Evolutionary conservation across 2,888 invertebrate species (phyloP).

Genomic region (Oeneis ivallda): DNA sequence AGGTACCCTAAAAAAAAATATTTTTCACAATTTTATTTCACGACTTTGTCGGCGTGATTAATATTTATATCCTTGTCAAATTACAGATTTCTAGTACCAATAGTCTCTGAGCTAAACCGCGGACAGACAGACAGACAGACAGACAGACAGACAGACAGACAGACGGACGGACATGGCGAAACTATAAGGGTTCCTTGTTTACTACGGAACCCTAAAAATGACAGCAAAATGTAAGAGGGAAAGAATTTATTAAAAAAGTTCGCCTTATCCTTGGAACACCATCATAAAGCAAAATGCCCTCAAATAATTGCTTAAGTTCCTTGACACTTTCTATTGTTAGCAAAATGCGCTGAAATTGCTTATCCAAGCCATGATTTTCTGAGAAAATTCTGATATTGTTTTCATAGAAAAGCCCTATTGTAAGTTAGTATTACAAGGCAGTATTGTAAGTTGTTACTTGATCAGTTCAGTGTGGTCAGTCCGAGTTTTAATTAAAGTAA

Average conservation of each 20-base stretch:
- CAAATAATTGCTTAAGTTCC: slow-evolving; percentile 4
- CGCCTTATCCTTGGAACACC: not conserved
- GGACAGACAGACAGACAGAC: too few species aligned
- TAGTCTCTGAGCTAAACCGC: too few species aligned
- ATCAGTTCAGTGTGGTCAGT: too few species aligned
- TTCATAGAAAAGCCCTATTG: not conserved
- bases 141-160: too few species aligned
- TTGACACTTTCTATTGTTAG: slow-evolving; percentile 3
- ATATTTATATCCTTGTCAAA: too few species aligned
- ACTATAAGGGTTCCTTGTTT: not conserved
- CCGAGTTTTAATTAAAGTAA: too few species aligned
- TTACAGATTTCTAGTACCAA: too few species aligned
- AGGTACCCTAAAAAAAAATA: too few species aligned
- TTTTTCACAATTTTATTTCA: too few species aligned
- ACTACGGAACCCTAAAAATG: not conserved
- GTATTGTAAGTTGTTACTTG: slow-evolving; percentile 3
- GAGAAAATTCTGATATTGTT: not conserved
- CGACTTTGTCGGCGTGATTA: too few species aligned
- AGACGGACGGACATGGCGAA: too few species aligned
- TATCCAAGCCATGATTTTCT: slow-evolving; percentile 1
- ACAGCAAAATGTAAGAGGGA: not conserved
- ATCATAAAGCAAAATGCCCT: slow-evolving; percentile 6
- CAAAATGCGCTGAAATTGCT: not conserved
- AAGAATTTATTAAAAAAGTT: slow-evolving; percentile 10
- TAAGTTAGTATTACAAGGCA: not conserved